phyloP scores from a whole-genome alignment of 2,113 vertebrate genomes.

The Arvicanthis niloticus region DNA sequence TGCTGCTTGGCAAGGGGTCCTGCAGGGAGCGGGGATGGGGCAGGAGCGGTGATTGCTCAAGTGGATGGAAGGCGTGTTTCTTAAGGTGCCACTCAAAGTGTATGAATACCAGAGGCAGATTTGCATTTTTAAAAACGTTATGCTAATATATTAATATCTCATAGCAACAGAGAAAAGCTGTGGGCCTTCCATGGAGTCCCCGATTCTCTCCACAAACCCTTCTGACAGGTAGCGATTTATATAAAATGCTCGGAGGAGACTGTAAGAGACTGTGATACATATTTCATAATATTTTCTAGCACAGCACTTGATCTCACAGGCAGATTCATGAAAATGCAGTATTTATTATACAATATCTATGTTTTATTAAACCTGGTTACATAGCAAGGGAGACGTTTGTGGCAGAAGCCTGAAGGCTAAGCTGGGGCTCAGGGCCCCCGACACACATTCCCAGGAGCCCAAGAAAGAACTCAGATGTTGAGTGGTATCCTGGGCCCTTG shows the following conservation, averaged over 20 bases:
- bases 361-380: conserved; percentile 56
- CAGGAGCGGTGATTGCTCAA: background rate
- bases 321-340: conserved; percentile 60
- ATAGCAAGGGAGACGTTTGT: background rate
- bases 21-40: rapidly evolving
- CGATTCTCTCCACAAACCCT: background rate
- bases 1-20: background rate
- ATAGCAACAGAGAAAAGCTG: background rate
- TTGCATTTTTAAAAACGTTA: background rate
- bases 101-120: background rate
- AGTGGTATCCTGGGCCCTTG: background rate
- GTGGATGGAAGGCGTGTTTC: background rate
- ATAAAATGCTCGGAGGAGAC: conserved; percentile 36
- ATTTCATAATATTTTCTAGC: conserved; percentile 47
- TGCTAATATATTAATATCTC: conserved; percentile 6
- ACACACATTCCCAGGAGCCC: background rate
- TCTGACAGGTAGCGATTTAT: conserved; percentile 60
- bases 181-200: background rate
- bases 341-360: conserved; percentile 54
- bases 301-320: conserved; percentile 42
- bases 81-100: background rate
- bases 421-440: background rate
- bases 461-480: background rate
- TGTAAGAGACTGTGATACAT: conserved; percentile 37
- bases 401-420: background rate